Evolutionary conservation across 2,113 vertebrate genomes (phyloP).

Genomic region (Pteruthius melanotis): DNA sequence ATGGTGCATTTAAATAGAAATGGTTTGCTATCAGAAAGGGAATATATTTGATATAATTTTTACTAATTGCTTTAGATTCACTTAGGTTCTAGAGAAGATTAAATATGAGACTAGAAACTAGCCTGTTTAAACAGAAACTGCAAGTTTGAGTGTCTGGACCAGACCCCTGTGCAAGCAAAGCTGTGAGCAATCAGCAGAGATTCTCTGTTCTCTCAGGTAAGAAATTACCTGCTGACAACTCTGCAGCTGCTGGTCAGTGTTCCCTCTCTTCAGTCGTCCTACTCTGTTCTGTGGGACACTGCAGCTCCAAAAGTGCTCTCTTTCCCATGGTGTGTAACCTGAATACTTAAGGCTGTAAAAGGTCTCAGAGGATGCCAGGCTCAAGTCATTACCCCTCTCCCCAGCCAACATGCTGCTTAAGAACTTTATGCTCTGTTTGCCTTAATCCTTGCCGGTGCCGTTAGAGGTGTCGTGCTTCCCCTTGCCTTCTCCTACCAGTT

Average conservation of each 20-base stretch:
- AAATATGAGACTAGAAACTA: neutral
- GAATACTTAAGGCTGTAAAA: neutral
- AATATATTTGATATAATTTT: neutral
- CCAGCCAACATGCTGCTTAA: constrained; percentile 26
- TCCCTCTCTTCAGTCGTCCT: neutral
- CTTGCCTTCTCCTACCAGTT: neutral
- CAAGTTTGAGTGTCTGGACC: neutral
- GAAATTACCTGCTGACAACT: neutral
- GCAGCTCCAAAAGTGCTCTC: neutral
- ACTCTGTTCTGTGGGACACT: neutral
- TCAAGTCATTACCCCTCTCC: constrained; percentile 5
- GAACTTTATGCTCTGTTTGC: constrained; percentile 48
- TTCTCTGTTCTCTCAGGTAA: neutral
- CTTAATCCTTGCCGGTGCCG: neutral
- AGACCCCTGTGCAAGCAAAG: neutral
- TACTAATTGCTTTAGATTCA: neutral
- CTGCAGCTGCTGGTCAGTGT: neutral
- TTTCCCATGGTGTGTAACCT: neutral
- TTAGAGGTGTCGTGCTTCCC: neutral
- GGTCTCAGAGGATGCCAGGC: neutral
- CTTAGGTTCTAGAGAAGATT: neutral
- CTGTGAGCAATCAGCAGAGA: neutral
- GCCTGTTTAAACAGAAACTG: neutral
- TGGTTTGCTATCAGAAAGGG: neutral
- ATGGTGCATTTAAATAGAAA: neutral